A percentile compares a stretch with the other conserved stretches of the same genome.
Conservation (phyloP, 2,113 vertebrate species). For the Megaceryle maxima region DNA sequence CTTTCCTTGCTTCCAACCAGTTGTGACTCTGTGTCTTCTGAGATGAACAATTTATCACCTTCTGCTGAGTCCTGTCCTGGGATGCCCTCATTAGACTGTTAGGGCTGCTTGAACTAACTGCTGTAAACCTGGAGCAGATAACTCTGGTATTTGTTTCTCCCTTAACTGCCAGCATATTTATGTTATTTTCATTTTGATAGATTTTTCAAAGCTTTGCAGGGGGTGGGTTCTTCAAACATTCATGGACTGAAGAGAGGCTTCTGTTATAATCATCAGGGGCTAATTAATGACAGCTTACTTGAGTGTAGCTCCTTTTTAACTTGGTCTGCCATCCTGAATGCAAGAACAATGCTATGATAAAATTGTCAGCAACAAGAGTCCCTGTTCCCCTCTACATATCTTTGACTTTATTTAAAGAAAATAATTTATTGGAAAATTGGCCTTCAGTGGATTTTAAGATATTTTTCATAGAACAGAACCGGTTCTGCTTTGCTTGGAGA, state of each 20-base stretch:
- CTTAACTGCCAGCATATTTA: neutral
- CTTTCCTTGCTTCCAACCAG: neutral
- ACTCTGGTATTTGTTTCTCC: neutral
- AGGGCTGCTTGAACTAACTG: accelerated
- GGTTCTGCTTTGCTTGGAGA: neutral
- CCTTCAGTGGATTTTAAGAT: neutral
- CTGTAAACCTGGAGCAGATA: neutral
- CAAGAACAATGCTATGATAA: accelerated
- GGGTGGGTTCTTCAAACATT: neutral
- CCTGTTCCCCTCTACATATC: neutral
- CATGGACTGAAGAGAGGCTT: neutral
- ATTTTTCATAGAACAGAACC: neutral
- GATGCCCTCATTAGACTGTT: neutral
- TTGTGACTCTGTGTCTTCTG: neutral
- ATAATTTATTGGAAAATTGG: neutral
- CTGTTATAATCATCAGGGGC: neutral
- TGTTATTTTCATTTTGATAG: neutral
- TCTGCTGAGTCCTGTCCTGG: neutral
- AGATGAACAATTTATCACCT: neutral
- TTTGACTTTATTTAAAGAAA: neutral
- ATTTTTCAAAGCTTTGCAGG: neutral
- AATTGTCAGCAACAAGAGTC: neutral
- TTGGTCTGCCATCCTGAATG: neutral
- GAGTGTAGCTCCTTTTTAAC: neutral
- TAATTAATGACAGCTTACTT: neutral